phyloP scores from a whole-genome alignment of 2,113 vertebrate genomes.

The Pavo muticus region DNA sequence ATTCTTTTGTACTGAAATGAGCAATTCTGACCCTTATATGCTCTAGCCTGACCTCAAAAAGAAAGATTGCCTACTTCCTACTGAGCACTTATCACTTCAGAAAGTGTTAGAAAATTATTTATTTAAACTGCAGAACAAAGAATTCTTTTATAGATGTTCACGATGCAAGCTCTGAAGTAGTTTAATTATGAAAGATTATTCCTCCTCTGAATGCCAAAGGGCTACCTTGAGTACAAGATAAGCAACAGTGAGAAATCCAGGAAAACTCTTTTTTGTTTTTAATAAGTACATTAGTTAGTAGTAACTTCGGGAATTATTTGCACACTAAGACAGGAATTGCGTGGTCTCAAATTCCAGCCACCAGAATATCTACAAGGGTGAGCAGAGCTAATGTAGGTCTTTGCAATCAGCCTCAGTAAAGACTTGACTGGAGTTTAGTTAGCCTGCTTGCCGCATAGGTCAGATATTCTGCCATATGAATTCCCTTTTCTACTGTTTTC shows the following conservation, averaged over 20 bases:
- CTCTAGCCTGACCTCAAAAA: neutral
- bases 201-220: neutral
- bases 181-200: conserved; percentile 6
- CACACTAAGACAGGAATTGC: neutral
- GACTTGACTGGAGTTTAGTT: conserved; percentile 16
- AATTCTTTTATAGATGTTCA: neutral
- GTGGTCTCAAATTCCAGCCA: neutral
- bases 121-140: neutral
- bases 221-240: neutral
- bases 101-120: neutral
- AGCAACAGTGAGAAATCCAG: conserved; percentile 30
- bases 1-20: neutral
- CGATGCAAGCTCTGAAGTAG: neutral
- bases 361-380: conserved; percentile 12
- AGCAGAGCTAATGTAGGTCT: conserved; percentile 2
- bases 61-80: neutral
- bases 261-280: neutral
- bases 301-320: neutral
- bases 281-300: neutral
- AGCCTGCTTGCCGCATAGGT: conserved; percentile 14
- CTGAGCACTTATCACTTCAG: neutral
- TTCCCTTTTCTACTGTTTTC: conserved; percentile 24
- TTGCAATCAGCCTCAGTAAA: neutral
- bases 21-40: neutral
- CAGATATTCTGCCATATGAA: neutral